Evolutionary conservation across 2,888 invertebrate species (phyloP), one percentile per base, ranked within the genome.

Genomic region (Xestia xanthographa): DNA sequence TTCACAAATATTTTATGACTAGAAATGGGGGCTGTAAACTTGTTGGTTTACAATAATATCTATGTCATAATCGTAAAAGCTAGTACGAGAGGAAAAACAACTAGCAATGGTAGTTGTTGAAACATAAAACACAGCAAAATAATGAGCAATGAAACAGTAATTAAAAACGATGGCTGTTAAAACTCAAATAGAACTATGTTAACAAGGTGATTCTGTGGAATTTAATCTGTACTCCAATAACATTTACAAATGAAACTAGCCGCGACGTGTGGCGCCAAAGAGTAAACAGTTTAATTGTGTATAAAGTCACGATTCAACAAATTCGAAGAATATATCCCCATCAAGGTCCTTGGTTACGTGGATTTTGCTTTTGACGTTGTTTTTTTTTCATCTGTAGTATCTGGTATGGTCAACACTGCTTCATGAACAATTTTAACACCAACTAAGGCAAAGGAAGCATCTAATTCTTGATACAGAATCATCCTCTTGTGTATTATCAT

Each of bases 281-380:
- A 89, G 91, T 90, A 94, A 95, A 96, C 95, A 95, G 69, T 93
- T 93, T 94, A 94, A 95, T 94, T 93, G 94, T 91, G 93, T 94
- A 93, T 94, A 92, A 92, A 94, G 94, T 93, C 95, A 95, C 93
- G 93, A 94, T 93, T 93, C 91, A 88, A 89, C 90, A 90, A 93
- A 92, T 92, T 92, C 91, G 91, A 88, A 89, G 90, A 83, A 83
- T 62, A 83, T 68, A 77, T 74, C 86, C 76, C 78, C 79, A 84
- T 81, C 85, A 82, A 82, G 80, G 84, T 82, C 85, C 79, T 84
- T 84, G 67, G 71, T 73, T 84, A 81, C 80, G 75, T 79, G 48
- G 62, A 78, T 79, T 79, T 85, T 79, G 80, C 66, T 53, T 80
- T 78, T 81, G 82, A 77, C 56, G 68, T 79, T 34, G 20, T 29